Conservation (phyloP, 1,140 invertebrate genomes). For the Drosophila tani region DNA sequence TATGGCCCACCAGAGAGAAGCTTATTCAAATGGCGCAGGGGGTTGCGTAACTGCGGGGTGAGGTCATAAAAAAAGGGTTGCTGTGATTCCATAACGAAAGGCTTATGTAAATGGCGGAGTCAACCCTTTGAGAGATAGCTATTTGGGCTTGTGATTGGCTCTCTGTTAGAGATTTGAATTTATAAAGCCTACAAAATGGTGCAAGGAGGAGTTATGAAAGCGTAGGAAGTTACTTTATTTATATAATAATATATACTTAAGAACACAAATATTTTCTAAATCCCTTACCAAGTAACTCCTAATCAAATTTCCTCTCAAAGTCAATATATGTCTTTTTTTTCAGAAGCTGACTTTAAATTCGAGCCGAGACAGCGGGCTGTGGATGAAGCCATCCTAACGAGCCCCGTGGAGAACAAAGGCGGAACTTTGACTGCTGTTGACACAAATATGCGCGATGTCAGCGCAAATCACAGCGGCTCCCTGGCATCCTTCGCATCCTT, state of each 20-base stretch:
- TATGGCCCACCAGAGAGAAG: conserved; percentile 47
- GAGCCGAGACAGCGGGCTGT: conserved; percentile 40
- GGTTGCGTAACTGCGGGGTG: conserved; percentile 9
- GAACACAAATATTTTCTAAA: too few relatives aligned
- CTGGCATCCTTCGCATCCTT: conserved; percentile 17
- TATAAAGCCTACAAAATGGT: conserved; percentile 59
- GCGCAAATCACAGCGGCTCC: conserved; percentile 62
- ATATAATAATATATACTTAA: too few relatives aligned
- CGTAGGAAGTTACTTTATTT: too few relatives aligned
- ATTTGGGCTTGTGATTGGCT: conserved; percentile 54
- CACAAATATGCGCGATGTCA: conserved; percentile 81
- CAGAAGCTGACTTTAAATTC: conserved; percentile 57
- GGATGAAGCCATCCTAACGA: conserved; percentile 54
- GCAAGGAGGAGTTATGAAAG: not conserved
- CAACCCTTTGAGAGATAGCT: conserved; percentile 64
- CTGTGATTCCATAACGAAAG: conserved; percentile 64
- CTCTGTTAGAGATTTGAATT: conserved; percentile 50
- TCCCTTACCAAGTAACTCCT: not conserved
- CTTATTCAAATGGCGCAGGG: conserved; percentile 71
- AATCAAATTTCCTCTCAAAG: too few relatives aligned
- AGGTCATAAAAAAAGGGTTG: conserved; percentile 72
- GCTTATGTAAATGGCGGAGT: conserved; percentile 70
- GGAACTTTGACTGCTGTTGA: conserved; percentile 68
- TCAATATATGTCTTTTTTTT: not conserved
- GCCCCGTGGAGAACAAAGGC: conserved; percentile 43